phyloP scores from a whole-genome alignment of 2,113 vertebrate genomes.

The Rousettus leschenaultii region DNA sequence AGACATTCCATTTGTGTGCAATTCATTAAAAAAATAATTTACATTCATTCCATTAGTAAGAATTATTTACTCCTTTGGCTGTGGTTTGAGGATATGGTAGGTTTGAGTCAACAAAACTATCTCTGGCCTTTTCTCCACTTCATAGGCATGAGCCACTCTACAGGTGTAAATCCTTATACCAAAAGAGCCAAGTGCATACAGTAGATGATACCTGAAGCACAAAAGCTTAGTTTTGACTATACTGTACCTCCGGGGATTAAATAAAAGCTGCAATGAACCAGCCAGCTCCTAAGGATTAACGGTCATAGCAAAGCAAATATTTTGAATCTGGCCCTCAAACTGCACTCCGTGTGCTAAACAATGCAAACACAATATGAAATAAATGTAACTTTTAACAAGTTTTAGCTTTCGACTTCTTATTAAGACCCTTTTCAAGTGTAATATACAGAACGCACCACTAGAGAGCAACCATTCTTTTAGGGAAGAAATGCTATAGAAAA shows the following conservation, averaged over 20 bases:
- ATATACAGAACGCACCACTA: conserved; percentile 28
- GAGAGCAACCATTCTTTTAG: conserved; percentile 34
- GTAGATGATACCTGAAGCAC: neutral
- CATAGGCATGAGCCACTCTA: neutral
- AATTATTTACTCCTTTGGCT: neutral
- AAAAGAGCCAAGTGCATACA: neutral
- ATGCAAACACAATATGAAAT: neutral
- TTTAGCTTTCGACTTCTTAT: neutral
- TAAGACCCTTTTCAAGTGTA: neutral
- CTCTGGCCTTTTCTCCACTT: neutral
- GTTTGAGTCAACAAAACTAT: neutral
- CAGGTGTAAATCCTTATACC: neutral
- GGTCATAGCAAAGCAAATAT: neutral
- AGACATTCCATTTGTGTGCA: neutral
- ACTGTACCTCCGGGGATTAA: neutral
- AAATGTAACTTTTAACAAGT: conserved; percentile 7
- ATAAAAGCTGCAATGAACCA: neutral
- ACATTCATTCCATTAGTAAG: neutral
- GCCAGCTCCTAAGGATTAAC: neutral
- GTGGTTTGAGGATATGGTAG: neutral
- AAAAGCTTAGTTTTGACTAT: neutral
- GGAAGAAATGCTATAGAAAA: neutral
- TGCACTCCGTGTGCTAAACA: neutral
- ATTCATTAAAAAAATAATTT: neutral
- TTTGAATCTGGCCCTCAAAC: neutral